phyloP scores from a whole-genome alignment of 2,113 vertebrate genomes.

The Podarcis muralis region DNA sequence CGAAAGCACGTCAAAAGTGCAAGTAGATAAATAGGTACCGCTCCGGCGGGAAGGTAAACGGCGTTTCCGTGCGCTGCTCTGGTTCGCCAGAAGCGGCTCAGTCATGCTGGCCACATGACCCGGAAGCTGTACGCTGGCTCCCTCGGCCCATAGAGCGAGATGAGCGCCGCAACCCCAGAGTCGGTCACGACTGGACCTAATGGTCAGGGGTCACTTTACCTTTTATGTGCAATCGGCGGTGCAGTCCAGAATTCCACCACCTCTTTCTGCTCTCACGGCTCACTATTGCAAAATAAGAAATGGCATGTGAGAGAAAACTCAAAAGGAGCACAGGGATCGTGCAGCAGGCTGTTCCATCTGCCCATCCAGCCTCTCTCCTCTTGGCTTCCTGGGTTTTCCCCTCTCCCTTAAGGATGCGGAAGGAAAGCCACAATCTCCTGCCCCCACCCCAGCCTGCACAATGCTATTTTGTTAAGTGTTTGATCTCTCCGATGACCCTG shows the following conservation, averaged over 20 bases:
- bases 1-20: too few species aligned
- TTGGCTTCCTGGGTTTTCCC: slow-evolving; percentile 64
- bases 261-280: neutral
- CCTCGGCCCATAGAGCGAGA: too few species aligned
- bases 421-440: neutral
- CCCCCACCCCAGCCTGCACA: neutral
- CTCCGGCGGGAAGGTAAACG: too few species aligned
- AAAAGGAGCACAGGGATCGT: neutral
- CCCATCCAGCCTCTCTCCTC: slow-evolving; percentile 52
- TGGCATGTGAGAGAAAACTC: neutral
- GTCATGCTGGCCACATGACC: too few species aligned
- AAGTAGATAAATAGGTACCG: too few species aligned
- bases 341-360: neutral
- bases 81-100: too few species aligned
- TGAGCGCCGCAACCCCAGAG: too few species aligned
- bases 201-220: too few species aligned
- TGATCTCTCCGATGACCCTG: slow-evolving; percentile 88
- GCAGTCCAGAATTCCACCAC: neutral
- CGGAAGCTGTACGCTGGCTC: too few species aligned
- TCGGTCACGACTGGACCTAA: too few species aligned
- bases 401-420: neutral
- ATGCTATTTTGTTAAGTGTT: slow-evolving; percentile 92
- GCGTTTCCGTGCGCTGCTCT: too few species aligned
- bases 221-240: neutral
- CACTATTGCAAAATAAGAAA: neutral